Percentiles rank a stretch among this genome's conserved stretches.
Evolutionary conservation across 2,797 vertebrate genomes (phyloP).

Genomic region (Coregonus suidteri): DNA sequence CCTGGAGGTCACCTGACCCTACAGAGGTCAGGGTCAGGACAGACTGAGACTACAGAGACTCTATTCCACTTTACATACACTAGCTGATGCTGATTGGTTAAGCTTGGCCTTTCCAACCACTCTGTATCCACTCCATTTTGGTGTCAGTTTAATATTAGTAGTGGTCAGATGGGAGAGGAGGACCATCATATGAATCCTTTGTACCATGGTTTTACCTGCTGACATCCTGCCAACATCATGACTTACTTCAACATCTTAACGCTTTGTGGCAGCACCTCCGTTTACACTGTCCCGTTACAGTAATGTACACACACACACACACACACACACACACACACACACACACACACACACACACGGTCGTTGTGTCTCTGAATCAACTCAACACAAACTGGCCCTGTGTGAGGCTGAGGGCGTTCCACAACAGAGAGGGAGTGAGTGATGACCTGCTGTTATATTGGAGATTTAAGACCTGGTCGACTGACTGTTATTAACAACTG

Average conservation of each 20-base stretch:
- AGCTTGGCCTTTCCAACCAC: slow-evolving; percentile 45
- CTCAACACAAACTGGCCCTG: not conserved
- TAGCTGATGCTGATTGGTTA: slow-evolving; percentile 34
- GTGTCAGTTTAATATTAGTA: slow-evolving; percentile 43
- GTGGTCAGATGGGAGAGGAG: not conserved
- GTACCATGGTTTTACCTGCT: not conserved
- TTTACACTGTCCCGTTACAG: not conserved
- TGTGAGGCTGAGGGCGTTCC: not conserved
- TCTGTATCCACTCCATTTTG: slow-evolving; percentile 41
- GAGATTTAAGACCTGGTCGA: no score
- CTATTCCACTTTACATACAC: slow-evolving; percentile 37
- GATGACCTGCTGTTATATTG: not conserved
- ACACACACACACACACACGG: not conserved
- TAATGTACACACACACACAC: not conserved
- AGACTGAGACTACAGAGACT: not conserved
- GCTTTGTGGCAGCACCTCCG: not conserved
- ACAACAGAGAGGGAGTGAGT: not conserved
- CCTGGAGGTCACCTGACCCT: slow-evolving; percentile 10
- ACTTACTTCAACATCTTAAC: not conserved
- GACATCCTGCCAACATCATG: not conserved
- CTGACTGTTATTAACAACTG: not conserved
- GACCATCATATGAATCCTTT: not conserved
- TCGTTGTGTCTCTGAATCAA: not conserved
- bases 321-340: slow-evolving; percentile 3
- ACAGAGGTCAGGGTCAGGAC: slow-evolving; percentile 17